A percentile compares a stretch with the other conserved stretches of the same genome.
Evolutionary conservation across 2,797 vertebrate genomes (phyloP).

Genomic region (Lepilemur septentrionalis): DNA sequence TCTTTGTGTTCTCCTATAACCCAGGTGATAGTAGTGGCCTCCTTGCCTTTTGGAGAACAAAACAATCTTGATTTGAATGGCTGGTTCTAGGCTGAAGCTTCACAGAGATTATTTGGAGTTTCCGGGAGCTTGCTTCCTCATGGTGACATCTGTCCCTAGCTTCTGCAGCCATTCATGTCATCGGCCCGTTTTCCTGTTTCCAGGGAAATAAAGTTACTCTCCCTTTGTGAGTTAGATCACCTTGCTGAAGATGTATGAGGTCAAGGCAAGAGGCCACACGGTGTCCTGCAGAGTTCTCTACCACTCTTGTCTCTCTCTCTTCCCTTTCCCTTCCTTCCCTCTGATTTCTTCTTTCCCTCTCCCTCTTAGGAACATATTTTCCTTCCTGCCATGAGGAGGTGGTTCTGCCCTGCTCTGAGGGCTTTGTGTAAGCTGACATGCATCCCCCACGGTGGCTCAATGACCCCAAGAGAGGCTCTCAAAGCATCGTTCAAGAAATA

Average conservation of each 20-base stretch:
- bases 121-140: not conserved
- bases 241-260: not conserved
- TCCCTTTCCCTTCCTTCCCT: accelerated
- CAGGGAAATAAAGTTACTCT: not conserved
- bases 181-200: not conserved
- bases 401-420: not conserved
- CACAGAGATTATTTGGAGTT: not conserved
- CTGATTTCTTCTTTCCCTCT: not conserved
- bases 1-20: not conserved
- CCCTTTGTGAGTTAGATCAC: not conserved
- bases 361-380: not conserved
- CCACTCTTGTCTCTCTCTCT: not conserved
- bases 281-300: not conserved
- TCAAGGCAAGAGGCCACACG: not conserved
- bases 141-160: not conserved
- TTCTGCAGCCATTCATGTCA: not conserved
- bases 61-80: not conserved
- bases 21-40: not conserved
- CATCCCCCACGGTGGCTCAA: not conserved
- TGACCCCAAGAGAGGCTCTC: not conserved
- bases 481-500: not conserved
- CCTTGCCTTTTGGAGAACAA: not conserved
- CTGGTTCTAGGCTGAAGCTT: not conserved
- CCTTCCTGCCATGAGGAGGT: not conserved
- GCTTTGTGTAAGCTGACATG: not conserved